phyloP scores from a whole-genome alignment of 92 coral and sea anemone species.

The Zoanthus gigantus region DNA sequence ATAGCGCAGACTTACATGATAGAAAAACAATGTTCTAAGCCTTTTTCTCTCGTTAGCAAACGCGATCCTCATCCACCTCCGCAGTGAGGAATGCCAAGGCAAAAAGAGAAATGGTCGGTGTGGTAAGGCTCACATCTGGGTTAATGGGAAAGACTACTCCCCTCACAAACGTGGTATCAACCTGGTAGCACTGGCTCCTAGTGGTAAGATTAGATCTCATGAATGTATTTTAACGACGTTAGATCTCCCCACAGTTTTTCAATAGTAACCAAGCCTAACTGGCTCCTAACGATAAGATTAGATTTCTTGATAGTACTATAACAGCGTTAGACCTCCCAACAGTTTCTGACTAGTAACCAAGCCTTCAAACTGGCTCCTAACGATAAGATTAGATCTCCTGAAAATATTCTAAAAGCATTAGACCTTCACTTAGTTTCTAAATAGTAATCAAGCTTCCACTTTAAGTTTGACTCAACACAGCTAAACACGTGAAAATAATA shows the following conservation, averaged over 20 bases:
- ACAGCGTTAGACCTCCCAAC: no score
- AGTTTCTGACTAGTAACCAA: no score
- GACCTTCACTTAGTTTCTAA: no score
- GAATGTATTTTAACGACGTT: no score
- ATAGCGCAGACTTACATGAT: background rate
- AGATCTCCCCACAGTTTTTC: no score
- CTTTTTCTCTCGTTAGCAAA: background rate
- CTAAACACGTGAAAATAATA: no score
- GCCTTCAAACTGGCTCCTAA: background rate
- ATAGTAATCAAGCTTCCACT: no score
- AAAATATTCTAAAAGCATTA: no score
- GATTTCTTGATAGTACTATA: no score
- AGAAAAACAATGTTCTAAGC: background rate
- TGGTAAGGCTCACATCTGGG: conserved; percentile 30
- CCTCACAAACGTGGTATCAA: conserved; percentile 29
- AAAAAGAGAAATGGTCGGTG: background rate
- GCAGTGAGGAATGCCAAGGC: conserved; percentile 34
- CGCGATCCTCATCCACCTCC: conserved; percentile 25
- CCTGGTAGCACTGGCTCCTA: conserved; percentile 24
- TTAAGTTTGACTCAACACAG: no score
- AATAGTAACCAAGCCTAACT: background rate
- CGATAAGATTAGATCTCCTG: no score
- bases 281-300: background rate
- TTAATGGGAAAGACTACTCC: conserved; percentile 38
- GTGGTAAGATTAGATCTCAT: background rate